A percentile compares a stretch with the other conserved stretches of the same genome.
Conservation (phyloP, 1,140 invertebrate genomes). For the Drosophila oshimai region DNA sequence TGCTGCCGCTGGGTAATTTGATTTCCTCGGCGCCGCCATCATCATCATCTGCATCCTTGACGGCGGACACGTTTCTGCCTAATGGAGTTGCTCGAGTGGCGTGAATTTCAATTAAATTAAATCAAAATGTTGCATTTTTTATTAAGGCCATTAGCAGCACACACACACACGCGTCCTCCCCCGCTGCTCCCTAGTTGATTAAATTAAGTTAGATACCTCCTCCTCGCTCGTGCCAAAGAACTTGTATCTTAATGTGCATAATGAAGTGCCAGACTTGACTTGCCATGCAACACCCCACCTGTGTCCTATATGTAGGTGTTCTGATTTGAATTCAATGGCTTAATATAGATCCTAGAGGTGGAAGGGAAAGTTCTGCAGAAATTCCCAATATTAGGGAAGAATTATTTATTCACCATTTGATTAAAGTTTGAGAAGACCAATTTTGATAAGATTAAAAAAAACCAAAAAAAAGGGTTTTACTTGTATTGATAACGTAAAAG, state of each 20-base stretch:
- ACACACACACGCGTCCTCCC: background rate
- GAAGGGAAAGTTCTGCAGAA: background rate
- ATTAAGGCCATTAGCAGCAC: conserved; percentile 72
- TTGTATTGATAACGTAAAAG: no score
- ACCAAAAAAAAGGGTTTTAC: no score
- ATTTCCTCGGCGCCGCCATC: conserved; percentile 57
- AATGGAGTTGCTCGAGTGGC: conserved; percentile 80
- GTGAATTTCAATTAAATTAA: conserved; percentile 81
- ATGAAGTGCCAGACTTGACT: conserved; percentile 60
- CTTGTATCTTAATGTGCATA: conserved; percentile 67
- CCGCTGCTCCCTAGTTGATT: conserved; percentile 37
- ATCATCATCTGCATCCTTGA: conserved; percentile 58
- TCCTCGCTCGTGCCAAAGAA: conserved; percentile 7
- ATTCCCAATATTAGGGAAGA: no score
- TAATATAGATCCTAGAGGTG: background rate
- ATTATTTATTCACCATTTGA: no score
- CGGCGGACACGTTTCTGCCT: conserved; percentile 77
- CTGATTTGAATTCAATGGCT: background rate
- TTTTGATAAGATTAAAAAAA: no score
- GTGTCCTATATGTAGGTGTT: no score
- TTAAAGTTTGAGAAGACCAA: no score
- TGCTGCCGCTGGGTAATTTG: conserved; percentile 56
- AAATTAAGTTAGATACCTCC: conserved; percentile 69
- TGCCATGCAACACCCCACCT: conserved; percentile 9
- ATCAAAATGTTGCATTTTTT: conserved; percentile 81